Evolutionary conservation across 2,797 vertebrate genomes (phyloP).

Genomic region (Zalophus californianus): DNA sequence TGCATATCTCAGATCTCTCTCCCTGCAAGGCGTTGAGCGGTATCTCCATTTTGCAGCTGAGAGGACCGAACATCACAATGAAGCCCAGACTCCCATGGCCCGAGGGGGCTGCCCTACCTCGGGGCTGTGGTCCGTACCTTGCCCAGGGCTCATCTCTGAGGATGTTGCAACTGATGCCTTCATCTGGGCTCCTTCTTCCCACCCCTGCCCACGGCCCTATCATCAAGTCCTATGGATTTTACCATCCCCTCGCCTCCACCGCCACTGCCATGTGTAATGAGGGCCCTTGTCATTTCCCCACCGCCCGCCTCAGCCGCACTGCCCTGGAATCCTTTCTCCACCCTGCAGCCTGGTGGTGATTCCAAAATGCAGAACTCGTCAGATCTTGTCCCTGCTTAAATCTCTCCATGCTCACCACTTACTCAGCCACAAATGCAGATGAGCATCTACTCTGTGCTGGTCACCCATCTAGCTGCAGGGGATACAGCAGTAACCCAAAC

Average conservation of each 20-base stretch:
- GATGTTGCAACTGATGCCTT: background rate
- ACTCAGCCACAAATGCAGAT: background rate
- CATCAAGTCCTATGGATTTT: background rate
- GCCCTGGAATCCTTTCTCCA: background rate
- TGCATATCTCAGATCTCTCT: background rate
- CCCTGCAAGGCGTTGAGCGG: background rate
- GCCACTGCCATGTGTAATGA: too few relatives aligned
- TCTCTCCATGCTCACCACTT: background rate
- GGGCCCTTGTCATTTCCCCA: background rate
- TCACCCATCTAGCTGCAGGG: background rate
- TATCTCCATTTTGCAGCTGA: constrained; percentile 14
- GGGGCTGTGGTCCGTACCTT: background rate
- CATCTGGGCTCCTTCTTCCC: background rate
- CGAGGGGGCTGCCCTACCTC: fast-evolving
- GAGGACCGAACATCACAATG: background rate
- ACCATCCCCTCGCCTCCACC: background rate
- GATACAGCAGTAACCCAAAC: background rate
- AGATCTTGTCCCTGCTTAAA: background rate
- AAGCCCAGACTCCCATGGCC: background rate
- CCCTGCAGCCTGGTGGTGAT: background rate
- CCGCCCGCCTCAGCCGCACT: background rate
- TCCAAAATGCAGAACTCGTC: background rate
- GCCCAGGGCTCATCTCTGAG: background rate
- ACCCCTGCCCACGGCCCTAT: fast-evolving
- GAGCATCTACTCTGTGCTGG: background rate